phyloP scores from a whole-genome alignment of 2,113 vertebrate species.

The Mormoops blainvillei region DNA sequence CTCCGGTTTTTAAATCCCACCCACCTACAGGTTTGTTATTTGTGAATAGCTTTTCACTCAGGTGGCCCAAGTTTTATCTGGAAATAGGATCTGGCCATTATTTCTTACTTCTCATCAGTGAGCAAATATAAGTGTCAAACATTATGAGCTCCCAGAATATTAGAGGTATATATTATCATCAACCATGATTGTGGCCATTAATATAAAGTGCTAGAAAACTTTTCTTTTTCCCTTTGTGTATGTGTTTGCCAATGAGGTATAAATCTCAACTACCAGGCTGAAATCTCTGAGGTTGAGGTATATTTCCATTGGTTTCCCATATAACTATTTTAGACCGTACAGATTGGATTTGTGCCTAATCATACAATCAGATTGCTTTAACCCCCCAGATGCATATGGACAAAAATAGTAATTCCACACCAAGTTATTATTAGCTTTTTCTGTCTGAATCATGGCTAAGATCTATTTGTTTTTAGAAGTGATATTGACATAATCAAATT shows the following conservation, averaged over 20 bases:
- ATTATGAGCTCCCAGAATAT: not conserved
- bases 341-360: constrained; percentile 43
- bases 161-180: not conserved
- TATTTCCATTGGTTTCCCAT: constrained; percentile 20
- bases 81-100: not conserved
- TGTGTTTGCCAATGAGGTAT: not conserved
- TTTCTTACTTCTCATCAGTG: not conserved
- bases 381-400: not conserved
- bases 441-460: not conserved
- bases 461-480: constrained; percentile 27
- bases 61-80: not conserved
- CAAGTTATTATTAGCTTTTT: constrained; percentile 49
- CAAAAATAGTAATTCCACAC: constrained; percentile 56
- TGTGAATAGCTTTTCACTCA: not conserved
- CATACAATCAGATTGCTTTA: constrained; percentile 33
- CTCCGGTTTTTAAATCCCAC: not conserved
- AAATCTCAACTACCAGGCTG: not conserved
- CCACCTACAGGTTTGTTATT: constrained; percentile 10
- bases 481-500: constrained; percentile 41
- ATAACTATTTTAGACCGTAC: constrained; percentile 35
- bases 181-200: not conserved
- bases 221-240: not conserved
- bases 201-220: not conserved
- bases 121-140: not conserved
- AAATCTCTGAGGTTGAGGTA: constrained; percentile 24